Conservation (phyloP, 2,113 vertebrate genomes). For the Hemiscyllium ocellatum region DNA sequence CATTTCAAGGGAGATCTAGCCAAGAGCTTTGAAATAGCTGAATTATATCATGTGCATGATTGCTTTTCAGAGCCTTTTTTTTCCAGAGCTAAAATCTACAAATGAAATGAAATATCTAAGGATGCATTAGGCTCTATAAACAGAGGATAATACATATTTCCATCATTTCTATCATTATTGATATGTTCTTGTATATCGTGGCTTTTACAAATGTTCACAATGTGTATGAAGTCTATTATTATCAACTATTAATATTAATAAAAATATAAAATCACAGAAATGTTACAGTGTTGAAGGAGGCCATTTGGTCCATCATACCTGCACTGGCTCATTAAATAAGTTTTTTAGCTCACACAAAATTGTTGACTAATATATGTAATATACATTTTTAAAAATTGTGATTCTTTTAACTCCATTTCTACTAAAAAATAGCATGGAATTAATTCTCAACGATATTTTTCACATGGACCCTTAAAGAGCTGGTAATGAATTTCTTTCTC, state of each 20-base stretch:
- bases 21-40: background rate
- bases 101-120: background rate
- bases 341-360: background rate
- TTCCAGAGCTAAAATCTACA: background rate
- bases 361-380: background rate
- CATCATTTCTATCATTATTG: background rate
- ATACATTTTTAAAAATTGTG: background rate
- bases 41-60: background rate
- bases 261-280: background rate
- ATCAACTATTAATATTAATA: background rate
- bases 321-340: background rate
- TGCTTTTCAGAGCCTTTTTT: background rate
- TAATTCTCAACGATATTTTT: background rate
- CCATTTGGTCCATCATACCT: too few species aligned
- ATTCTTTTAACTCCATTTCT: background rate
- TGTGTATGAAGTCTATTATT: background rate
- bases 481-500: background rate
- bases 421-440: background rate
- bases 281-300: too few species aligned
- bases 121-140: background rate
- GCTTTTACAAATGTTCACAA: background rate
- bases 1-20: conserved; percentile 5
- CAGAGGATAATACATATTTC: background rate
- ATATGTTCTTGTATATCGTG: background rate
- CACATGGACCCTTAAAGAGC: background rate